Percentiles rank a stretch among this genome's conserved stretches.
Conservation (phyloP, 1,140 invertebrate species). For the Drosophila rufa region DNA sequence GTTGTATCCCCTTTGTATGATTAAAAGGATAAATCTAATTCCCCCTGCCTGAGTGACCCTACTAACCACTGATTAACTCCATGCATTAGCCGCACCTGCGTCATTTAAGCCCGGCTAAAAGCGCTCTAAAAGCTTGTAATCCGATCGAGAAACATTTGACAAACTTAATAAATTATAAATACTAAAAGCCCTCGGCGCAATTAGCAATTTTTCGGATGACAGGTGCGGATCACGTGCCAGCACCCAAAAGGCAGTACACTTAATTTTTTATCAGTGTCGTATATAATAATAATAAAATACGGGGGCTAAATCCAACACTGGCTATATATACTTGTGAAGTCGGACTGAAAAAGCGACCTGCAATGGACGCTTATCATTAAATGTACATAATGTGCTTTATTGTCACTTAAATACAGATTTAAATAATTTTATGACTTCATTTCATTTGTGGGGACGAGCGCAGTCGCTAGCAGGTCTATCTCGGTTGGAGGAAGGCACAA, state of each 20-base stretch:
- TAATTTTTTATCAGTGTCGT: conserved; percentile 2
- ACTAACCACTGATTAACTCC: conserved; percentile 24
- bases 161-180: conserved; percentile 29
- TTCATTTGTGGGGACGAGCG: conserved; percentile 45
- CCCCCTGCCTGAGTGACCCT: conserved; percentile 12
- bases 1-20: background rate
- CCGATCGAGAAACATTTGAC: conserved; percentile 23
- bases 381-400: conserved; percentile 73
- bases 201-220: conserved; percentile 13
- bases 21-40: background rate
- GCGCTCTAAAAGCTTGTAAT: conserved; percentile 29
- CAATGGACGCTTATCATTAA: conserved; percentile 68
- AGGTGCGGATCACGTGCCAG: conserved; percentile 20
- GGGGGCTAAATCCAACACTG: conserved; percentile 6
- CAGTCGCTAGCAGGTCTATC: conserved; percentile 18
- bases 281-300: conserved; percentile 1
- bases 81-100: conserved; percentile 26
- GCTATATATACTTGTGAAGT: conserved; percentile 3
- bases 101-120: conserved; percentile 6
- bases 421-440: conserved; percentile 78
- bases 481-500: conserved; percentile 25
- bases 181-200: conserved; percentile 12
- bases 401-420: conserved; percentile 80
- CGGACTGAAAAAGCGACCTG: background rate
- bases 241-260: conserved; percentile 7